Base-by-base conservation (phyloP, 2,113 vertebrate species). In the Anhinga anhinga region DNA sequence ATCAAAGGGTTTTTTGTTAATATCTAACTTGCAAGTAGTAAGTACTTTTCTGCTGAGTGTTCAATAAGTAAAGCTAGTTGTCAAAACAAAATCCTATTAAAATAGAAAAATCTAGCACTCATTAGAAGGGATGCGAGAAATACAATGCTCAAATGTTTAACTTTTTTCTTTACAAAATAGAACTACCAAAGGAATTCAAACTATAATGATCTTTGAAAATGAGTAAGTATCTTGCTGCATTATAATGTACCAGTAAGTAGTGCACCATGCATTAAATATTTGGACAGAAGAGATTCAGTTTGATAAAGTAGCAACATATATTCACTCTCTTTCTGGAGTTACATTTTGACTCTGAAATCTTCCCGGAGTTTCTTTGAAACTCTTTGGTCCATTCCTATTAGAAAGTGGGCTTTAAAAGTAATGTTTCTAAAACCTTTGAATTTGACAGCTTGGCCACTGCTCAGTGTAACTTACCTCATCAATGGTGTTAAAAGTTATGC, bases 381-480 rank as follows among this genome's bases (percentile, higher is more conserved):
- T 98, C 98, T 99, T 99, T 99, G 99, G 99, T 99, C 99, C 99
- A 81, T 99, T 98, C 98, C 96, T 98, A 95, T 62, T 58, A 90
- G 86, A 81, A 97, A 95, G 90, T 87, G 96, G 98, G 95, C 90
- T 96, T 93, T 67, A 71, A 95, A 95, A 96, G 65, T 89, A 78
- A 90, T 6, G 5, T 93, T 72, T 67, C 73, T 93, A 96, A 83
- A 93, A 92, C 86, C 94, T 96, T 95, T 86, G 55, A 89, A 93
- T 87, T 91, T 62, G 95, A 97, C 82, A 95, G 91, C 93, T 95
- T 10, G 90, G 76, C 86, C 84, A 91, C n/a, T 50, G 94, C 74
- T 95, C 82, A 36, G 91, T 44, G 42, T 91, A 93, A 97, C 93
- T 95, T 96, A 95, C 86, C 78, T 95, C 96, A 88, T 91, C 72